phyloP scores from a whole-genome alignment of 2,888 invertebrate species.

The Scaptomyza polygonia region DNA sequence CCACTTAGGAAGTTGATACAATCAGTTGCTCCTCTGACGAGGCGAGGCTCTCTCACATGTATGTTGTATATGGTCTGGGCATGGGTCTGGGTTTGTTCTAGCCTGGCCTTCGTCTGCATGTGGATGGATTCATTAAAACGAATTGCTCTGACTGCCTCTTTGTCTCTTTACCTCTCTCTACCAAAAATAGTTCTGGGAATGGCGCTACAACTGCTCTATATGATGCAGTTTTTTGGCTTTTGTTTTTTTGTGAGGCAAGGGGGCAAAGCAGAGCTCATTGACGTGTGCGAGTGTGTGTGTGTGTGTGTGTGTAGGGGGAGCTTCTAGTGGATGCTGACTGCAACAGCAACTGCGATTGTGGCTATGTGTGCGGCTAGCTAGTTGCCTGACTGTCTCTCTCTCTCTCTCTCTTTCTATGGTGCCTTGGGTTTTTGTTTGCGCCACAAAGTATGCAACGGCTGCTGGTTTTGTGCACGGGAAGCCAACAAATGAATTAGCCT shows the following conservation, averaged over 20 bases:
- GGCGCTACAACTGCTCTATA: slow-evolving; percentile 33
- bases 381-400: slow-evolving; percentile 27
- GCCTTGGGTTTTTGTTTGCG: slow-evolving; percentile 77
- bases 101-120: slow-evolving; percentile 56
- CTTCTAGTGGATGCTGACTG: slow-evolving; percentile 40
- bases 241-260: slow-evolving; percentile 41
- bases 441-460: slow-evolving; percentile 79
- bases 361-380: slow-evolving; percentile 10
- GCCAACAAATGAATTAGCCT: slow-evolving; percentile 67
- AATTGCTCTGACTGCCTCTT: slow-evolving; percentile 66
- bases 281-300: slow-evolving; percentile 49
- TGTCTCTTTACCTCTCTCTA: slow-evolving; percentile 17
- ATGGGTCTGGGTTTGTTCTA: neutral
- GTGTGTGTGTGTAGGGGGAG: neutral
- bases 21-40: slow-evolving; percentile 74
- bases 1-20: slow-evolving; percentile 80
- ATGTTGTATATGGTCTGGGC: neutral
- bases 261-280: slow-evolving; percentile 63
- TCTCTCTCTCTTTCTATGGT: slow-evolving; percentile 47
- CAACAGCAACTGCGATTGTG: slow-evolving; percentile 19
- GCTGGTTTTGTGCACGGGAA: slow-evolving; percentile 65
- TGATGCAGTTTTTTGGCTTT: slow-evolving; percentile 43
- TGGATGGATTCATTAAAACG: slow-evolving; percentile 81
- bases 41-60: slow-evolving; percentile 37
- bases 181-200: slow-evolving; percentile 55